phyloP scores from a whole-genome alignment of 2,888 invertebrate genomes.

The Aphodius granarius region DNA sequence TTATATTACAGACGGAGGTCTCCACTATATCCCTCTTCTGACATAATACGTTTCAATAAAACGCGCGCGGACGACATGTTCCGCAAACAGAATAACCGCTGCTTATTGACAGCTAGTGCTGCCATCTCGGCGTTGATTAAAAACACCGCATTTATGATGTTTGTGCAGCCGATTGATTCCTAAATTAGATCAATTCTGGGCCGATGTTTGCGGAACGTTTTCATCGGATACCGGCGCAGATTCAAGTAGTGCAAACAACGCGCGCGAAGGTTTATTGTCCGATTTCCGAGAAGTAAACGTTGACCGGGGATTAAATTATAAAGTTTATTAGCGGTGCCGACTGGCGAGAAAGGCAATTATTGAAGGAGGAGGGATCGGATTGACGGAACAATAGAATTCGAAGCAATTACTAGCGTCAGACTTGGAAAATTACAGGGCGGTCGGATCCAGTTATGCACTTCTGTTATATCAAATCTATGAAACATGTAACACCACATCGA shows the following conservation, averaged over 20 bases:
- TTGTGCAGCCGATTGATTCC: constrained; percentile 12
- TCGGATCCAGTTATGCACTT: background rate
- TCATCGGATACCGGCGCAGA: background rate
- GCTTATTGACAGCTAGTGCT: constrained; percentile 44
- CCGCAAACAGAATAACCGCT: constrained; percentile 48
- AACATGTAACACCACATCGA: background rate
- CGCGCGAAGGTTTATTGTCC: background rate
- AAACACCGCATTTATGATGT: constrained; percentile 29
- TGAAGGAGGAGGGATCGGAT: background rate
- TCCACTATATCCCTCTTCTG: background rate
- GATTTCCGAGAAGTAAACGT: background rate
- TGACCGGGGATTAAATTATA: background rate
- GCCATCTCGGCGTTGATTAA: constrained; percentile 44
- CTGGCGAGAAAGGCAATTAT: background rate
- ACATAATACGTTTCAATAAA: background rate
- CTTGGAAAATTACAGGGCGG: background rate
- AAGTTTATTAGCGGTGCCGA: background rate
- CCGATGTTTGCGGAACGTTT: background rate
- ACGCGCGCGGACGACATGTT: constrained; percentile 38
- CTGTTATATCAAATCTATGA: background rate
- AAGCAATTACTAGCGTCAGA: background rate
- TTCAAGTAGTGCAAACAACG: background rate
- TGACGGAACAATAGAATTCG: background rate
- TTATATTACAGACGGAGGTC: background rate
- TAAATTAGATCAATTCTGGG: constrained; percentile 19